Percentiles rank a stretch among this genome's conserved stretches.
phyloP scores from a whole-genome alignment of 2,113 vertebrate genomes.

The Puntigrus tetrazona region DNA sequence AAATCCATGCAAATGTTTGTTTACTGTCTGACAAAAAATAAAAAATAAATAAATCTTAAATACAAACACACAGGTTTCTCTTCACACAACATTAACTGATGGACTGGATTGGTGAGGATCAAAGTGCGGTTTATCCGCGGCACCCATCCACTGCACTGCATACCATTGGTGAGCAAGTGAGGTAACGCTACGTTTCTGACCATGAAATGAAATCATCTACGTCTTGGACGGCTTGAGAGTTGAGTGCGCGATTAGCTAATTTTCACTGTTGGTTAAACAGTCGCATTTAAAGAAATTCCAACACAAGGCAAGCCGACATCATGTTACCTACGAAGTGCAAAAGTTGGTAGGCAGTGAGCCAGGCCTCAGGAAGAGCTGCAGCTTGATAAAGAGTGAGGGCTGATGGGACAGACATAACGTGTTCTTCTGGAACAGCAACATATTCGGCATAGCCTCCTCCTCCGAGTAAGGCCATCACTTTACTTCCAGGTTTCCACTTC shows the following conservation, averaged over 20 bases:
- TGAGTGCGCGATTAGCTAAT: too few relatives aligned
- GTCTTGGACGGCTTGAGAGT: too few relatives aligned
- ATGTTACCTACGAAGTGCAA: conserved; percentile 79
- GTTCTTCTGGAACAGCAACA: conserved; percentile 74
- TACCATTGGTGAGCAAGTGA: not conserved
- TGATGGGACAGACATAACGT: conserved; percentile 77
- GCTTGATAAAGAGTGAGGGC: conserved; percentile 77
- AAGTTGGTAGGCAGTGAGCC: conserved; percentile 86
- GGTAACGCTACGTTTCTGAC: not conserved
- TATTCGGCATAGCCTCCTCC: conserved; percentile 88
- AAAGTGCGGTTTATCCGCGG: too few relatives aligned
- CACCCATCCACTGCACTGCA: too few relatives aligned
- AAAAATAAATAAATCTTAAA: too few relatives aligned
- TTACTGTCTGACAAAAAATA: too few relatives aligned
- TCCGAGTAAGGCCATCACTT: conserved; percentile 81
- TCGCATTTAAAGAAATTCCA: too few relatives aligned
- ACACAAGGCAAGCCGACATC: not conserved
- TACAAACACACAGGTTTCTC: too few relatives aligned
- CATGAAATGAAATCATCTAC: too few relatives aligned
- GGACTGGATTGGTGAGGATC: too few relatives aligned
- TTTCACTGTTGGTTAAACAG: not conserved
- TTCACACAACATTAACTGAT: too few relatives aligned
- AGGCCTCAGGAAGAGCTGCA: conserved; percentile 84
- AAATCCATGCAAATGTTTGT: too few relatives aligned
- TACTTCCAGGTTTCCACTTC: conserved; percentile 71